Evolutionary conservation across 1,140 invertebrate species (phyloP), one percentile per base, ranked within the genome.

Genomic region (Tribolium castaneum): DNA sequence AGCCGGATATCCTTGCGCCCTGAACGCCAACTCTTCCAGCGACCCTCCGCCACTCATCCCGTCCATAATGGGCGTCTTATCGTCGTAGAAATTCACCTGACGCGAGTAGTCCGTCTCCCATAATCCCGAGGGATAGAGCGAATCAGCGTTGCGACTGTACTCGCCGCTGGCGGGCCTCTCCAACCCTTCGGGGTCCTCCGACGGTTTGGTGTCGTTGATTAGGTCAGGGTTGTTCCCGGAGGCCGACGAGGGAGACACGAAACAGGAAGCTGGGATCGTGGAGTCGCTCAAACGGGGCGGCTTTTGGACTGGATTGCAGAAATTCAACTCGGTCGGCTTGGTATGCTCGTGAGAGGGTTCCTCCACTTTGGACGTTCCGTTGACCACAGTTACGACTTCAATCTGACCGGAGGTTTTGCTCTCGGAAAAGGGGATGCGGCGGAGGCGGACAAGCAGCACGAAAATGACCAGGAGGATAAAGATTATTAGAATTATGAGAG

Each of bases 211-310:
- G 82, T 95, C 94, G 81, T 94, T 93, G 81, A 96, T 95, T 39
- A 96, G 87, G 85, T 96, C 94, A 4, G 94, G 94, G 84, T 96
- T 94, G 75, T 95, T 94, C 75, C 92, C 91, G 1, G 91, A 90
- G 52, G 92, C 89, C 3, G 91, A 91, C 1, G 92, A 92, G 14
- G 93, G 92, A 9, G 93, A 93, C 1, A 93, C 91, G 78, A 91
- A 93, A 78, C 86, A 88, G 0, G 88, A 86, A 7, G 90, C 89
- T 0, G 90, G 88, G 13, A 92, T 88, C 3, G 92, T 0, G 90
- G 87, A 70, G 59, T 93, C 92, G 14, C 90, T 90, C 7, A 92
- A 84, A 35, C 92, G 87, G 0, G 92, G 92, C 12, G 92, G 92
- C 83, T 93, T 93, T 77, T 91, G 89, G 6, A 93, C 89, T 1